Percentiles rank a stretch among this genome's conserved stretches.
Evolutionary conservation across 2,888 invertebrate genomes (phyloP).

Genomic region (Tetramorium bicarinatum): DNA sequence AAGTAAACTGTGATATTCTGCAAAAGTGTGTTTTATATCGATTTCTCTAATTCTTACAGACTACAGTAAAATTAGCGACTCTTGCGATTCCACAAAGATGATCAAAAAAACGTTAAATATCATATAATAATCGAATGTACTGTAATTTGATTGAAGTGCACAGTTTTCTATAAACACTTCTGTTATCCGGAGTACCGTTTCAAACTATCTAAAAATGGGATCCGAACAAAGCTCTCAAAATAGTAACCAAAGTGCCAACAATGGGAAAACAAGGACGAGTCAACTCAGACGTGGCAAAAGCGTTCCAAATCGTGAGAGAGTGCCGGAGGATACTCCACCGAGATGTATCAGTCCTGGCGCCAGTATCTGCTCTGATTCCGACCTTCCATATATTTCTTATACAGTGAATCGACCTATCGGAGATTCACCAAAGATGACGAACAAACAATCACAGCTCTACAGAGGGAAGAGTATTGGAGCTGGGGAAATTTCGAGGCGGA

Average conservation of each 20-base stretch:
- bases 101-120: slow-evolving; percentile 1
- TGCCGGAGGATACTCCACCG: slow-evolving; percentile 87
- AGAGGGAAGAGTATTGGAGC: slow-evolving; percentile 82
- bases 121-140: neutral
- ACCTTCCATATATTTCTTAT: slow-evolving; percentile 96
- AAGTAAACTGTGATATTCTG: neutral
- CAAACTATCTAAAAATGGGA: slow-evolving; percentile 79
- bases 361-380: slow-evolving; percentile 95
- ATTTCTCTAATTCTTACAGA: neutral
- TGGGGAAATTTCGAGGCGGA: slow-evolving; percentile 81
- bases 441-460: slow-evolving; percentile 87
- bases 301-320: slow-evolving; percentile 82
- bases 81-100: neutral
- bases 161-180: neutral
- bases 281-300: slow-evolving; percentile 84
- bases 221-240: slow-evolving; percentile 85
- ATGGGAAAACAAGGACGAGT: slow-evolving; percentile 73
- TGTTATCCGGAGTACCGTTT: neutral
- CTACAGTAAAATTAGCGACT: neutral
- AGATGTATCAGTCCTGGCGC: slow-evolving; percentile 94
- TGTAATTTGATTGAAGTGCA: neutral
- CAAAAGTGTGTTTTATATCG: neutral
- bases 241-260: slow-evolving; percentile 71
- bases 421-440: slow-evolving; percentile 94
- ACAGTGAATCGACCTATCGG: slow-evolving; percentile 96